These are phyloP conservation scores for Callipepla squamata DNA, from an alignment of 2,113 vertebrate genomes.

Conservation along the genomic window DNA sequence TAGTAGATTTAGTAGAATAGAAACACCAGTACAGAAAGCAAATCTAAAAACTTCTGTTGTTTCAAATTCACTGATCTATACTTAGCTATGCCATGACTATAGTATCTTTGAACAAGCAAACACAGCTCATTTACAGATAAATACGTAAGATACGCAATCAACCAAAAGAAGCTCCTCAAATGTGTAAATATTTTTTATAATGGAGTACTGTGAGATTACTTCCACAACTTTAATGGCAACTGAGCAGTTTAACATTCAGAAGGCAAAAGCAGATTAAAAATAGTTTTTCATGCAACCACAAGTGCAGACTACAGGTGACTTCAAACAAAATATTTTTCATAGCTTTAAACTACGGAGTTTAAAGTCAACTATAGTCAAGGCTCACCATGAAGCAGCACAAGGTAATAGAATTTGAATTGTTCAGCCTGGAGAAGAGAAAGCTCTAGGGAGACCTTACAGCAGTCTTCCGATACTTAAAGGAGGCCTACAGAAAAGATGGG, in stretches of 20 bases:
- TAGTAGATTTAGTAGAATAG: conserved; percentile 58
- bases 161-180: neutral
- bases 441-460: neutral
- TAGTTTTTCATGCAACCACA: neutral
- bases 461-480: neutral
- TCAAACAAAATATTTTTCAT: neutral
- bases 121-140: neutral
- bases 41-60: conserved; percentile 15
- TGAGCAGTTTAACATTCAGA: neutral
- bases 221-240: neutral
- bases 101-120: neutral
- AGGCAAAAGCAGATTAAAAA: neutral
- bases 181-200: neutral
- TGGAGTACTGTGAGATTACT: neutral
- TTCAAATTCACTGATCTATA: conserved; percentile 39
- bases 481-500: neutral
- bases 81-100: conserved; percentile 57
- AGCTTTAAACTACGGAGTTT: neutral
- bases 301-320: neutral
- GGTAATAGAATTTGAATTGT: neutral
- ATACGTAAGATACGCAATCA: neutral
- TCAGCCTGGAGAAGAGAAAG: neutral
- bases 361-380: neutral
- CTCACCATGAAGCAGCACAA: neutral
- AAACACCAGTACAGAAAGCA: conserved; percentile 50